Conservation (phyloP, 2,888 invertebrate genomes). For the Eupithecia exiguata region DNA sequence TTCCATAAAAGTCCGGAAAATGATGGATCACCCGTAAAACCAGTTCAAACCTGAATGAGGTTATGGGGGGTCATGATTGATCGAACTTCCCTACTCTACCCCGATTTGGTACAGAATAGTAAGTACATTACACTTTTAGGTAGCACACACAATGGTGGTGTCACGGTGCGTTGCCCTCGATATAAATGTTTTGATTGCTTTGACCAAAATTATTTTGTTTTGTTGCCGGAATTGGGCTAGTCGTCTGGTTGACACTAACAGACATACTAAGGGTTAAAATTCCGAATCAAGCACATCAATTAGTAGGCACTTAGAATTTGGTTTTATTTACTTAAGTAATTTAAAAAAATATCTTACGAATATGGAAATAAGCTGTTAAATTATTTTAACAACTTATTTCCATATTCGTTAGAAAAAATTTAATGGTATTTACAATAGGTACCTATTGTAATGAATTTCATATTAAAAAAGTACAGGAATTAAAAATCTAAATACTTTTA, state of each 20-base stretch:
- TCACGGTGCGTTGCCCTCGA: constrained; percentile 48
- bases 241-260: not conserved
- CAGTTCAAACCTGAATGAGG: constrained; percentile 40
- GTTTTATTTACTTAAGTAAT: too few relatives aligned
- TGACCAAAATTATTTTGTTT: not conserved
- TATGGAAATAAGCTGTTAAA: too few relatives aligned
- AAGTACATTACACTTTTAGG: not conserved
- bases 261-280: not conserved
- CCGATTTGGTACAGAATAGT: constrained; percentile 13
- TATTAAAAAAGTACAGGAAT: too few relatives aligned
- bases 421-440: too few relatives aligned
- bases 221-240: not conserved
- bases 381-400: too few relatives aligned
- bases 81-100: constrained; percentile 39
- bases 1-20: constrained; percentile 37
- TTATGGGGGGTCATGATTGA: constrained; percentile 54
- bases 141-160: not conserved
- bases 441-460: too few relatives aligned
- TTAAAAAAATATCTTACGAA: too few relatives aligned
- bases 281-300: not conserved
- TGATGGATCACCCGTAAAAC: constrained; percentile 56
- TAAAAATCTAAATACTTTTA: too few relatives aligned
- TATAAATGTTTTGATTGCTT: not conserved
- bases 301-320: not conserved
- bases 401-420: too few relatives aligned